Conservation (phyloP, 2,113 vertebrate species). For the Apus apus region DNA sequence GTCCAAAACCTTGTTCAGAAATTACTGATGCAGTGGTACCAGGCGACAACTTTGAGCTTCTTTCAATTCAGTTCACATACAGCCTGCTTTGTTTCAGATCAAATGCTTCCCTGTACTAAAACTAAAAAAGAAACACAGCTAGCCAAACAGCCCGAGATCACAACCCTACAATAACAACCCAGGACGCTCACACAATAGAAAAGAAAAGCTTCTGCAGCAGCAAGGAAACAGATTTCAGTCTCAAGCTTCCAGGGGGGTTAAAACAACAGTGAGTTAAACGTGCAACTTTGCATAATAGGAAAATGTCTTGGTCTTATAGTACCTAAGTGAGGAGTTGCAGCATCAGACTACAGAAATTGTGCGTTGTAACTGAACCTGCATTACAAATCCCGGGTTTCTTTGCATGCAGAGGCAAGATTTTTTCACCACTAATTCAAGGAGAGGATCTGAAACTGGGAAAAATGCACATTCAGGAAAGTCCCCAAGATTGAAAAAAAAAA, state of each 20-base stretch:
- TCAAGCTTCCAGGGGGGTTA: conserved; percentile 65
- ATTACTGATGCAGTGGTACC: neutral
- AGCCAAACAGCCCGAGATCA: conserved; percentile 47
- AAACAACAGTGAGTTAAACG: conserved; percentile 53
- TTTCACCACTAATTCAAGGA: neutral
- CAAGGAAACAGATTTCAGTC: conserved; percentile 60
- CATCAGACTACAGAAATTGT: neutral
- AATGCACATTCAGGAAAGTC: neutral
- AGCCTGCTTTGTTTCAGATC: conserved; percentile 16
- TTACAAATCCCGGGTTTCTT: neutral
- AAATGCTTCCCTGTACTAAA: conserved; percentile 20
- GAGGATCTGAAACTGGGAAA: neutral
- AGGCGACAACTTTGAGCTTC: neutral
- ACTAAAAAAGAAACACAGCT: conserved; percentile 32
- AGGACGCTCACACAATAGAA: conserved; percentile 40
- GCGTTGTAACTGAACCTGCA: accelerated
- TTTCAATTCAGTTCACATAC: neutral
- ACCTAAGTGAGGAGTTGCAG: neutral
- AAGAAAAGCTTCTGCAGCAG: conserved; percentile 47
- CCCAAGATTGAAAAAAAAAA: neutral
- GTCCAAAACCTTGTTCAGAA: neutral
- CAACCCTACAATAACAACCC: conserved; percentile 46
- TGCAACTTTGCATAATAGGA: conserved; percentile 9
- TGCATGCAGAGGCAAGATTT: neutral
- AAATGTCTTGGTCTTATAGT: neutral